Evolutionary conservation across 2,888 invertebrate genomes (phyloP).

Genomic region (Candidula unifasciata): DNA sequence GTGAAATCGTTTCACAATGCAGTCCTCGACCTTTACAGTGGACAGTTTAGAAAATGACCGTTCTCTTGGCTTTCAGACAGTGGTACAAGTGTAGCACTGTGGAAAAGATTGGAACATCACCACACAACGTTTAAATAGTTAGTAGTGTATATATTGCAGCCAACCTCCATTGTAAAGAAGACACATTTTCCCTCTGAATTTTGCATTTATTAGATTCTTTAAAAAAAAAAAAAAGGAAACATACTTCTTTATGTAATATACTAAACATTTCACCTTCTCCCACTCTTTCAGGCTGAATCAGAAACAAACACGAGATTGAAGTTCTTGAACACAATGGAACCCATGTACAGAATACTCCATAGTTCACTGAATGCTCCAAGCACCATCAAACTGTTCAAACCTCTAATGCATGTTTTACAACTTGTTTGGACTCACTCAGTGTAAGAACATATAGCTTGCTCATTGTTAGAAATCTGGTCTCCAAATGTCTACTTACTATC

Average conservation of each 20-base stretch:
- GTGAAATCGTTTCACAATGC: too few species aligned
- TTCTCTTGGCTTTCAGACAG: too few species aligned
- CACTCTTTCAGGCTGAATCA: conserved; percentile 66
- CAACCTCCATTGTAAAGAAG: too few species aligned
- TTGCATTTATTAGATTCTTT: neutral
- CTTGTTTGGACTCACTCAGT: conserved; percentile 76
- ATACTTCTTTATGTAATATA: neutral
- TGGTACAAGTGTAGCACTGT: too few species aligned
- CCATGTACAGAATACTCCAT: conserved; percentile 73
- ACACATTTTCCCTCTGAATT: too few species aligned
- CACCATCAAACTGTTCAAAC: conserved; percentile 74
- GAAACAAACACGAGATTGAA: conserved; percentile 74
- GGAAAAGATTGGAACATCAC: too few species aligned
- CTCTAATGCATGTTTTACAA: conserved; percentile 74
- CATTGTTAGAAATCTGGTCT: neutral
- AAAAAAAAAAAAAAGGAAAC: neutral
- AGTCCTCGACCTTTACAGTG: too few species aligned
- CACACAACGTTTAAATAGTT: too few species aligned
- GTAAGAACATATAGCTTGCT: conserved; percentile 61
- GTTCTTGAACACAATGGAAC: conserved; percentile 74
- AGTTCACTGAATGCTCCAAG: conserved; percentile 66
- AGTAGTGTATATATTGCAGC: too few species aligned
- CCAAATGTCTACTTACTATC: neutral
- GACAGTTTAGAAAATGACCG: too few species aligned
- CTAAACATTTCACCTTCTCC: neutral